These are phyloP conservation scores for Rhegmatorhina hoffmannsi DNA, from an alignment of 2,113 vertebrate genomes.

Conservation along the genomic window DNA sequence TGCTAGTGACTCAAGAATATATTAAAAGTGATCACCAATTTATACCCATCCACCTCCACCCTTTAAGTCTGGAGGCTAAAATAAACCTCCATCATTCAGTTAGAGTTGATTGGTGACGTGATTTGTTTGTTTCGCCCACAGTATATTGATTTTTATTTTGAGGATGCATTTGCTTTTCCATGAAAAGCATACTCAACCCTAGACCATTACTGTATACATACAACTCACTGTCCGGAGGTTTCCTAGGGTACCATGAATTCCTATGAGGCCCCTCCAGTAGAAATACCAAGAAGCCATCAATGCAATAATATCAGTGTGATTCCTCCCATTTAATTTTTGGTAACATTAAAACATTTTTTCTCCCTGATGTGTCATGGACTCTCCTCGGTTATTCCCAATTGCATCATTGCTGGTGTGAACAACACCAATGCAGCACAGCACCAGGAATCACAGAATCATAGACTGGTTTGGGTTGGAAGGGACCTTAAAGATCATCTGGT, in stretches of 20 bases:
- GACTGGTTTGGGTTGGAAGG: not conserved
- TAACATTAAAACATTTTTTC: not conserved
- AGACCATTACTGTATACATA: not conserved
- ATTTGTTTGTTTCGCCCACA: fast-evolving
- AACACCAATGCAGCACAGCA: not conserved
- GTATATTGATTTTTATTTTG: not conserved
- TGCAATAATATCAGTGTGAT: fast-evolving
- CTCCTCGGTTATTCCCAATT: not conserved
- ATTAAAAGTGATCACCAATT: not conserved
- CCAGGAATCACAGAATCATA: not conserved
- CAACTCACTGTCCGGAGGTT: not conserved
- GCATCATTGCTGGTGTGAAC: not conserved
- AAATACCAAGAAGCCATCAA: not conserved
- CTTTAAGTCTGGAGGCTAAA: not conserved
- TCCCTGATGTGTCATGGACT: not conserved
- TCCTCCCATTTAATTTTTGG: not conserved
- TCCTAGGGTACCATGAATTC: not conserved
- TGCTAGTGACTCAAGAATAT: not conserved
- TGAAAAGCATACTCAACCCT: not conserved
- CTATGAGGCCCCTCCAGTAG: not conserved
- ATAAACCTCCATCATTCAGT: not conserved
- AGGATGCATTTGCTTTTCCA: fast-evolving
- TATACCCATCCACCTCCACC: too few relatives aligned
- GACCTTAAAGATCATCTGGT: not conserved
- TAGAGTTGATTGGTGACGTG: fast-evolving